A percentile compares a stretch with the other conserved stretches of the same genome.
Evolutionary conservation across 2,797 vertebrate species (phyloP).

Genomic region (Protonibea diacanthus): DNA sequence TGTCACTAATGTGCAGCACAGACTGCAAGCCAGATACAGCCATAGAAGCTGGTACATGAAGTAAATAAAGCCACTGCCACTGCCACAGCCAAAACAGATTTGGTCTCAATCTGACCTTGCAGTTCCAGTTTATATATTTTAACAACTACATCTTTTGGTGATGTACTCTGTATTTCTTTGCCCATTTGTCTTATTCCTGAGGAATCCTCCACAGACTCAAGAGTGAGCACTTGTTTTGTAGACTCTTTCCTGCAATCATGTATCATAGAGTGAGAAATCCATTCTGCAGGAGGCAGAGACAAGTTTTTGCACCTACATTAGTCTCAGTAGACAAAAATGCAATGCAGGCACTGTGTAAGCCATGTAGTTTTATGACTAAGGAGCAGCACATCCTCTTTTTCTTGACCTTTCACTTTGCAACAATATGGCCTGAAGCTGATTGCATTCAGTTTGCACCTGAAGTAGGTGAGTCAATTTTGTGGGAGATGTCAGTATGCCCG

Average conservation of each 20-base stretch:
- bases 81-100: no score
- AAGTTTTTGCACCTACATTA: neutral
- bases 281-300: neutral
- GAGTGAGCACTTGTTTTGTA: neutral
- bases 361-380: neutral
- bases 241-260: neutral
- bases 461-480: conserved; percentile 4
- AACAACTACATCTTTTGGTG: no score
- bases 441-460: conserved; percentile 7
- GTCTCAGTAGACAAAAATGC: conserved; percentile 9
- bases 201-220: neutral
- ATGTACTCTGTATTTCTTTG: no score
- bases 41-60: no score
- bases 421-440: conserved; percentile 13
- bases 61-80: no score
- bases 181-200: neutral
- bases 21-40: no score
- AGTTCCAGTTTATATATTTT: no score
- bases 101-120: no score
- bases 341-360: neutral
- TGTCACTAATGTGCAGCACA: no score
- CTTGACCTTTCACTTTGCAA: conserved; percentile 21
- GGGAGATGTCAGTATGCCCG: neutral
- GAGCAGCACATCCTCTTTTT: neutral
- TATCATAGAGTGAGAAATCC: neutral